Evolutionary conservation across 2,113 vertebrate genomes (phyloP), one percentile per base, ranked within the genome.

Genomic region (Misgurnus anguillicaudatus): DNA sequence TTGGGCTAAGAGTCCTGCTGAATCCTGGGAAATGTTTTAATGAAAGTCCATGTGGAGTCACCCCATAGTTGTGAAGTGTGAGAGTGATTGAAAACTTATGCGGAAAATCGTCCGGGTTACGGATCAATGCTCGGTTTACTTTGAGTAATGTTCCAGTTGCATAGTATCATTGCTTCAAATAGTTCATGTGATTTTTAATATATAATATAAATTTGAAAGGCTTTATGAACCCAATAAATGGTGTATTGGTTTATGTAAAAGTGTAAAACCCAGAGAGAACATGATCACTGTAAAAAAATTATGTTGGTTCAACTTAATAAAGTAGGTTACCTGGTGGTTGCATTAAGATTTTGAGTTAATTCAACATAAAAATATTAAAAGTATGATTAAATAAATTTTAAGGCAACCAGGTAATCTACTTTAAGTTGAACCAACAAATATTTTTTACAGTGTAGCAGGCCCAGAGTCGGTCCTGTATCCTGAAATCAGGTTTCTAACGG

Each of bases 401-500:
- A n/a, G n/a, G n/a, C n/a, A n/a, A n/a, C n/a, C n/a, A n/a, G n/a
- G n/a, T n/a, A n/a, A n/a, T n/a, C n/a, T n/a, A n/a, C n/a, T n/a
- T n/a, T n/a, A 31, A 31, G 24, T 31, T 31, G 24, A 31, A 31
- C 24, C 24, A 31, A 31, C 24, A 31, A 31, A 31, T 31, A 31
- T 31, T 31, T 31, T 31, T 31, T 31, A n/a, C 24, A 62, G 79
- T 68, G 58, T 86, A 21, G 78, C 81, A 80, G 47, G 42, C 76
- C 24, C 41, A 9, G 60, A 69, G 60, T 69, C 14, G 38, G 63
- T 66, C 72, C 83, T 81, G 77, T 83, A 38, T 21, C 83, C 71
- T 83, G 69, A 83, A 88, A 89, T 87, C 86, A 90, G 85, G 85
- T 70, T 72, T 62, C 38, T 71, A 87, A 86, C 38, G 86, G 86